Percentiles rank a stretch among this genome's conserved stretches.
phyloP scores from a whole-genome alignment of 2,113 vertebrate genomes.

The Chlamydotis undulata region DNA sequence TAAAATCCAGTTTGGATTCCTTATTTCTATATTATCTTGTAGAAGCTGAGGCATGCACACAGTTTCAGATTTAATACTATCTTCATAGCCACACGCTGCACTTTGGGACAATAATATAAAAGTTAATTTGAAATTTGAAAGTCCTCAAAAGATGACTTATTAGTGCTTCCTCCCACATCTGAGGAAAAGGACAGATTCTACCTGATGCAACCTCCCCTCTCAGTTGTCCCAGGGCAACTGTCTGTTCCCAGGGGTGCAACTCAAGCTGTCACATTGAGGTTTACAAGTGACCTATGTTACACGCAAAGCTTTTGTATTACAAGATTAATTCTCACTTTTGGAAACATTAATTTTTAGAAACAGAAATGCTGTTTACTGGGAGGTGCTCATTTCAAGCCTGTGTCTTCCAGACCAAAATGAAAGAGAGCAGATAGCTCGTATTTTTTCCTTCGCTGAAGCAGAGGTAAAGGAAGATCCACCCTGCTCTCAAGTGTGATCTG shows the following conservation, averaged over 20 bases:
- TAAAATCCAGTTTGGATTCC: not conserved
- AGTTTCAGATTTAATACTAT: not conserved
- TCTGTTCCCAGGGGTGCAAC: not conserved
- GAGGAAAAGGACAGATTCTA: not conserved
- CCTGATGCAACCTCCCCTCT: not conserved
- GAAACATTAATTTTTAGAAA: not conserved
- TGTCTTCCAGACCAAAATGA: not conserved
- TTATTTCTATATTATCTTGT: not conserved
- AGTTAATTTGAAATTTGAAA: not conserved
- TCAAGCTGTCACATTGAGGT: not conserved
- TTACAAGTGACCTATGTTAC: not conserved
- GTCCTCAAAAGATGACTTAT: not conserved
- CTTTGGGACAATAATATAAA: not conserved
- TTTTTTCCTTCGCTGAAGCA: not conserved
- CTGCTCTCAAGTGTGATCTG: not conserved
- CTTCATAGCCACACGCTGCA: not conserved
- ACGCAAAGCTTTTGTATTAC: not conserved
- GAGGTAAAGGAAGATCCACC: not conserved
- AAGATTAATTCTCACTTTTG: not conserved
- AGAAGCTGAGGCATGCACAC: not conserved
- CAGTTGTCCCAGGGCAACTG: not conserved
- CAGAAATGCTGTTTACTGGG: not conserved
- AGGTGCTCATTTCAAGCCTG: not conserved
- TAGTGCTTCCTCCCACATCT: not conserved
- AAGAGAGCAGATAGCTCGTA: accelerated